Evolutionary conservation across 2,113 vertebrate genomes (phyloP).

Genomic region (Nettapus auritus): DNA sequence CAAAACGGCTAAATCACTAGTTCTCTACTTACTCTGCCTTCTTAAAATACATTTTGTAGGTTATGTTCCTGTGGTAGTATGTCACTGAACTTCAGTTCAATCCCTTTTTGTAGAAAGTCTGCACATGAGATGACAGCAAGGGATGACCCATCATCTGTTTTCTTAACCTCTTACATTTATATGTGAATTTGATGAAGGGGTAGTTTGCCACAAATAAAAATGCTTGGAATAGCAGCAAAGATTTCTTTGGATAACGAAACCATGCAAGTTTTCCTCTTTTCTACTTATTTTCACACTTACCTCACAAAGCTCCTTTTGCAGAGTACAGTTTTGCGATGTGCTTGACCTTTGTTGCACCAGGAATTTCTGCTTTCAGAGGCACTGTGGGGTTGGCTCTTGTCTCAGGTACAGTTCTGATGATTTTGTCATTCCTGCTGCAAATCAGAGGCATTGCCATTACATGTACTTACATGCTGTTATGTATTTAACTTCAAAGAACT

Average conservation of each 20-base stretch:
- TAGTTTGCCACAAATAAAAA: background rate
- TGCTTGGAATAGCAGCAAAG: background rate
- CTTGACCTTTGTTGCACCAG: background rate
- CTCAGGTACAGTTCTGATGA: background rate
- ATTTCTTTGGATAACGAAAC: background rate
- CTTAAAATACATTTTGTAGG: background rate
- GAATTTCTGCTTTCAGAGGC: background rate
- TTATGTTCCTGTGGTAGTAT: background rate
- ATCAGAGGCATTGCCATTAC: background rate
- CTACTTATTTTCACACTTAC: background rate
- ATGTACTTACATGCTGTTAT: background rate
- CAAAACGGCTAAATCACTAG: background rate
- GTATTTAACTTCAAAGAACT: background rate
- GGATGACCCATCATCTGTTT: accelerated
- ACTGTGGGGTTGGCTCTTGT: accelerated
- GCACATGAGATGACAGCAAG: background rate
- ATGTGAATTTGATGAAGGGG: background rate
- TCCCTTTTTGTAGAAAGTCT: background rate
- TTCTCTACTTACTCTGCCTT: background rate
- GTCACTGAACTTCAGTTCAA: background rate
- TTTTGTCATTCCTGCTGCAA: background rate
- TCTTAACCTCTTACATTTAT: background rate
- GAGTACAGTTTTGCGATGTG: background rate
- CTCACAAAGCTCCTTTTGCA: background rate
- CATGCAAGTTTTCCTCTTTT: background rate